phyloP scores from a whole-genome alignment of 2,888 invertebrate genomes.

The Empis livida region DNA sequence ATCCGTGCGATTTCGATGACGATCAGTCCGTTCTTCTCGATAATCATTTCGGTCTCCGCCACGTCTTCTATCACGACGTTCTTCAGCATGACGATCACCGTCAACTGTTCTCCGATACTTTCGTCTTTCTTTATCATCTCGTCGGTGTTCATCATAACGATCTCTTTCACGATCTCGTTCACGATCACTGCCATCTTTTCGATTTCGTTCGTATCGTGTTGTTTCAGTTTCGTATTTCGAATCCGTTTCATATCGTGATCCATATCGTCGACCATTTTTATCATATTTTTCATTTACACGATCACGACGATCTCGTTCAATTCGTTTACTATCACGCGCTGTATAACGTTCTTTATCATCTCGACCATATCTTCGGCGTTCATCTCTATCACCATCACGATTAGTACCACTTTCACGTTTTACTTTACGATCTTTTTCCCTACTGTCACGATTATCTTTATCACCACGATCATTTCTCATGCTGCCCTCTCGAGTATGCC shows the following conservation, averaged over 20 bases:
- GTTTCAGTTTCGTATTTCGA: slow-evolving; percentile 56
- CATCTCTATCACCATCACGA: slow-evolving; percentile 22
- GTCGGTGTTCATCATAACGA: slow-evolving; percentile 4
- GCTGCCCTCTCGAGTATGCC: slow-evolving; percentile 40
- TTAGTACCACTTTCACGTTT: slow-evolving; percentile 29
- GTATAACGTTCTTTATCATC: slow-evolving; percentile 10
- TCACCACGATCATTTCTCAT: slow-evolving; percentile 22
- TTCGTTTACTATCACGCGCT: slow-evolving; percentile 7
- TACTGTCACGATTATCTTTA: slow-evolving; percentile 22
- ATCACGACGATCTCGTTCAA: slow-evolving; percentile 20
- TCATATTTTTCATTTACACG: slow-evolving; percentile 14
- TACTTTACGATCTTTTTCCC: slow-evolving; percentile 28
- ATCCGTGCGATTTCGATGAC: slow-evolving; percentile 13
- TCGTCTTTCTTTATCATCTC: slow-evolving; percentile 3
- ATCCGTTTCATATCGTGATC: slow-evolving; percentile 44
- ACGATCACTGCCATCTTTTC: slow-evolving; percentile 8
- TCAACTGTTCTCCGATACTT: background rate
- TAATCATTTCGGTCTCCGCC: slow-evolving; percentile 13
- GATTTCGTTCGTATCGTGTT: slow-evolving; percentile 18
- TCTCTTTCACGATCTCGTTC: slow-evolving; percentile 16
- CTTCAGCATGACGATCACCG: slow-evolving; percentile 7
- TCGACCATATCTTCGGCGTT: slow-evolving; percentile 14
- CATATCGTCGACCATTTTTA: slow-evolving; percentile 14
- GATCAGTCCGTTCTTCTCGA: slow-evolving; percentile 13
- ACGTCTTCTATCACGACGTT: slow-evolving; percentile 1